Percentiles rank a stretch among this genome's conserved stretches.
Evolutionary conservation across 2,113 vertebrate species (phyloP).

Genomic region (Rhombomys opimus): DNA sequence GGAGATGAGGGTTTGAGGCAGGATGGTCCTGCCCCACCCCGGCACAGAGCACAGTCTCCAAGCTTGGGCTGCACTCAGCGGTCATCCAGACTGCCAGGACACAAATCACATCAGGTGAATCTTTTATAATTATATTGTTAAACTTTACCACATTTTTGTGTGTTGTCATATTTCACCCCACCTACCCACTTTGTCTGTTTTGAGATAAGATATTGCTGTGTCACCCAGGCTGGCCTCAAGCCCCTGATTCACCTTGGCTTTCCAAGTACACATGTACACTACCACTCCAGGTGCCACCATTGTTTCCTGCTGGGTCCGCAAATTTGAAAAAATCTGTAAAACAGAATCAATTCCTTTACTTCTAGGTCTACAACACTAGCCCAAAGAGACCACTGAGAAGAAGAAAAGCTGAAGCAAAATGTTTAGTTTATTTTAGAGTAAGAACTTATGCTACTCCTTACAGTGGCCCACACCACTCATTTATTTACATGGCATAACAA

Average conservation of each 20-base stretch:
- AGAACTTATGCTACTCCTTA: background rate
- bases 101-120: background rate
- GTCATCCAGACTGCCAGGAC: background rate
- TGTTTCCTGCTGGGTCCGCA: background rate
- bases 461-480: background rate
- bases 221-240: background rate
- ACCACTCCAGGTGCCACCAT: too few relatives aligned
- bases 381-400: background rate
- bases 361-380: background rate
- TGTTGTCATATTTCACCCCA: background rate
- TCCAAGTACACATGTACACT: background rate
- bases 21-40: background rate
- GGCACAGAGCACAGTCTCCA: background rate
- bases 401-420: background rate
- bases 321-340: background rate
- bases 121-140: background rate
- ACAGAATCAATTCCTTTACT: conserved; percentile 18
- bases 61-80: background rate
- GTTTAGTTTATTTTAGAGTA: conserved; percentile 1
- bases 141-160: background rate
- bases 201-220: background rate
- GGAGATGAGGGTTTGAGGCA: background rate
- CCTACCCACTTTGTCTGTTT: background rate
- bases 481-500: conserved; percentile 46
- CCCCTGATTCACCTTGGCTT: background rate